A percentile compares a stretch with the other conserved stretches of the same genome.
Conservation (phyloP, 2,113 vertebrate genomes). For the Edolisoma coerulescens region DNA sequence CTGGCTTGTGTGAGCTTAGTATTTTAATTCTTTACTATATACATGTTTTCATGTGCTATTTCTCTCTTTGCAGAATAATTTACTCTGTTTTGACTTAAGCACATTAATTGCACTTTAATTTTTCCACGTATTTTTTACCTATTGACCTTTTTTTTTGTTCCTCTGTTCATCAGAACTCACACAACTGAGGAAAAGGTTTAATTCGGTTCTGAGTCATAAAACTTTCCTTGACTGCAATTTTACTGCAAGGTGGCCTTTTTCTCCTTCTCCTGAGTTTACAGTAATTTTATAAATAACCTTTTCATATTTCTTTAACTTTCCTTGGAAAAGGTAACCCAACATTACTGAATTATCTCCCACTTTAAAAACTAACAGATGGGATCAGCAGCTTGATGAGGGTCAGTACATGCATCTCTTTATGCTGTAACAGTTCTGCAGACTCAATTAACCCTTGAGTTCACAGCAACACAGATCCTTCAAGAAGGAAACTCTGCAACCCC, state of each 20-base stretch:
- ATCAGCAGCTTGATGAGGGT: neutral
- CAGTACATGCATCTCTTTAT: neutral
- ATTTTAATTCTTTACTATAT: neutral
- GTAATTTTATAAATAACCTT: neutral
- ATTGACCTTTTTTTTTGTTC: neutral
- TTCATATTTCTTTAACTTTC: neutral
- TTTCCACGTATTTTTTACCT: neutral
- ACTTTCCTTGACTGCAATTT: neutral
- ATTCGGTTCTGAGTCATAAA: neutral
- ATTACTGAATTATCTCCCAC: neutral
- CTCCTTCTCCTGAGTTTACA: neutral
- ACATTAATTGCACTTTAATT: neutral
- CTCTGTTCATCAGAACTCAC: neutral
- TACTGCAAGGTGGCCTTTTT: neutral
- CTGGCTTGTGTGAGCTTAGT: neutral
- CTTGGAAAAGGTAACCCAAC: neutral
- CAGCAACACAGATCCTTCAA: neutral
- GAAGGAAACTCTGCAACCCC: neutral
- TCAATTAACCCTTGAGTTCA: neutral
- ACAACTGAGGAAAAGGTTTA: neutral
- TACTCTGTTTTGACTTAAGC: neutral
- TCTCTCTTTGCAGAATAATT: neutral
- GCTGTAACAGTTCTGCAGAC: neutral
- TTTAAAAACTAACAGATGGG: neutral
- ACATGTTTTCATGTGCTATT: neutral